Percentiles rank a stretch among this genome's conserved stretches.
Conservation (phyloP, 2,113 vertebrate species). For the Ceuthmochares aereus region DNA sequence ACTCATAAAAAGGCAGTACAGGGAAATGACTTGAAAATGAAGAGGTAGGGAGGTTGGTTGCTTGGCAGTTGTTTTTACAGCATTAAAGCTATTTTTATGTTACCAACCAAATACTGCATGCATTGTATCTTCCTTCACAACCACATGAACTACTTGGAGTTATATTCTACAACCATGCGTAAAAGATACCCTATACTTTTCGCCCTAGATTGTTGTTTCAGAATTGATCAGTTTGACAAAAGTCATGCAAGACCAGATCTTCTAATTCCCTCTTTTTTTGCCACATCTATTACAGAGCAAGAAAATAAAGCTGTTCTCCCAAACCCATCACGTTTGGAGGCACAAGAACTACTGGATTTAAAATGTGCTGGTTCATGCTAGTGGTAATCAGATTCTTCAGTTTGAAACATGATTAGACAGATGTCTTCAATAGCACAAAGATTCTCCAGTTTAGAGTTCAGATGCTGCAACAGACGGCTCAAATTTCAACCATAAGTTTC, state of each 20-base stretch:
- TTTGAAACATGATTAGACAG: not conserved
- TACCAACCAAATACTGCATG: not conserved
- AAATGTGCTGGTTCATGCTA: not conserved
- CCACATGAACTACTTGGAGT: not conserved
- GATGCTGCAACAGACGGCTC: not conserved
- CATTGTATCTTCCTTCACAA: not conserved
- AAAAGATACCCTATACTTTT: not conserved
- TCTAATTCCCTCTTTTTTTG: not conserved
- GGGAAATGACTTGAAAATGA: not conserved
- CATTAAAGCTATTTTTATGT: not conserved
- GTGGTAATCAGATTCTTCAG: not conserved
- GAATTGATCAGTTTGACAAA: not conserved
- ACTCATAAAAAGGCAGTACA: not conserved
- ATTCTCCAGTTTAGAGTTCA: not conserved
- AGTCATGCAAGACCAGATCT: not conserved
- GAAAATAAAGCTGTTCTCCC: not conserved
- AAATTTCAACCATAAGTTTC: constrained; percentile 25
- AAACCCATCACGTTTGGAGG: not conserved
- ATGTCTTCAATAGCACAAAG: constrained; percentile 32
- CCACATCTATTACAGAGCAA: not conserved
- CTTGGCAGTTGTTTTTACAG: not conserved
- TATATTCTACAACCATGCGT: not conserved
- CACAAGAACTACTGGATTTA: not conserved
- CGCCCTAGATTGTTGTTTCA: not conserved
- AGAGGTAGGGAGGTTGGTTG: not conserved